These are phyloP conservation scores for Ovis canadensis DNA, from an alignment of 2,113 vertebrate species.

Conservation along the genomic window DNA sequence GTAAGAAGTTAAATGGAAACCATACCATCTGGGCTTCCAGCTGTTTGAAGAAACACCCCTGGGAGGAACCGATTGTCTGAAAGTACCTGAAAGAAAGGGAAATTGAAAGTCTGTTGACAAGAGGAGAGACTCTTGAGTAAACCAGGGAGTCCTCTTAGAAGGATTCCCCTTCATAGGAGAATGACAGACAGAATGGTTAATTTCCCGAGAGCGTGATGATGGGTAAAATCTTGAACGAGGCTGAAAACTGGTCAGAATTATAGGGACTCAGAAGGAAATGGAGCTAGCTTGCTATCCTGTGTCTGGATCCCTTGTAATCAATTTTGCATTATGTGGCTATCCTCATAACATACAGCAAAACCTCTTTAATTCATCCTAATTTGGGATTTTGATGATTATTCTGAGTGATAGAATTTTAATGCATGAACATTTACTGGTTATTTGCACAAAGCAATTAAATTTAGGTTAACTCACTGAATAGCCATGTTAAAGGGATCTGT, in stretches of 20 bases:
- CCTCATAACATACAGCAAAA: slow-evolving; percentile 19
- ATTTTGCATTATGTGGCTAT: not conserved
- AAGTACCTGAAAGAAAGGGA: slow-evolving; percentile 1
- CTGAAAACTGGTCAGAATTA: not conserved
- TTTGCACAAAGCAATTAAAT: slow-evolving; percentile 29
- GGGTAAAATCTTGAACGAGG: not conserved
- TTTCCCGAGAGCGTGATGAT: slow-evolving; percentile 4
- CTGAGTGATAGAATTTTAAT: not conserved
- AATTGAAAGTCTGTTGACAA: not conserved
- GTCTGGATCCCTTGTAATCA: not conserved
- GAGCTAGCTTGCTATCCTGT: not conserved
- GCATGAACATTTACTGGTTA: slow-evolving; percentile 28
- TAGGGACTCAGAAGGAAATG: not conserved
- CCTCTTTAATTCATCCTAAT: slow-evolving; percentile 28
- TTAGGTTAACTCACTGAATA: not conserved
- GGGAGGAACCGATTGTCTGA: not conserved
- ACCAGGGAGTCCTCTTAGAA: not conserved
- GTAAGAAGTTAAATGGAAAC: not conserved
- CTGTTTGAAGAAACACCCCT: not conserved
- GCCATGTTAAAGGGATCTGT: not conserved
- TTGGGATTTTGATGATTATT: slow-evolving; percentile 19
- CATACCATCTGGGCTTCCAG: not conserved
- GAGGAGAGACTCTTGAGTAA: slow-evolving; percentile 28
- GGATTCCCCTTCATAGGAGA: not conserved
- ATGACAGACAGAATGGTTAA: not conserved